These are phyloP conservation scores for Solea senegalensis DNA, from an alignment of 2,113 vertebrate species.

Conservation along the genomic window DNA sequence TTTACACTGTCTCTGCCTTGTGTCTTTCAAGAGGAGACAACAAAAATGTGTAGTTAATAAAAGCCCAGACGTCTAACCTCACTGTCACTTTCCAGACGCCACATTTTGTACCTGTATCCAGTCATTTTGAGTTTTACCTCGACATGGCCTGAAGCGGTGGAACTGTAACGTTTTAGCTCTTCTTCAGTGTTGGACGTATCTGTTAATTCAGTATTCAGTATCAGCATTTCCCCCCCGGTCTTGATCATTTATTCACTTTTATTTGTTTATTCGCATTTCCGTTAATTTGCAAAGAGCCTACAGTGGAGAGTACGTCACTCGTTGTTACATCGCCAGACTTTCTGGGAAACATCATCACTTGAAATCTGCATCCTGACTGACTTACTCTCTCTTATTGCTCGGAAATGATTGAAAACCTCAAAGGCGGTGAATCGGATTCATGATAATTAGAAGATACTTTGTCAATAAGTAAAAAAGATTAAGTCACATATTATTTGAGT, in stretches of 20 bases:
- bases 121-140: background rate
- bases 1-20: background rate
- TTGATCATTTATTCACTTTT: no score
- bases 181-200: no score
- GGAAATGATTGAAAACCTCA: background rate
- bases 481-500: conserved; percentile 20
- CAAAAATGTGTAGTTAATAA: background rate
- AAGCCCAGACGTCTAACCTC: background rate
- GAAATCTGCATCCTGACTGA: background rate
- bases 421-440: conserved; percentile 2
- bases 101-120: no score
- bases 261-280: no score
- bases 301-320: background rate
- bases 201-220: no score
- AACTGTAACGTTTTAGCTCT: no score
- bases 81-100: background rate
- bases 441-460: conserved; percentile 27
- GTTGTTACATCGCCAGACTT: background rate
- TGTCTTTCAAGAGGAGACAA: background rate
- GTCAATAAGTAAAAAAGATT: conserved; percentile 21
- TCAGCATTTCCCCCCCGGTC: no score
- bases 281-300: no score
- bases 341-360: background rate
- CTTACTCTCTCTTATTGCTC: background rate
- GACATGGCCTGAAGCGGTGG: no score